These are phyloP conservation scores for Erannis defoliaria DNA, from an alignment of 2,888 invertebrate species.

Conservation along the genomic window DNA sequence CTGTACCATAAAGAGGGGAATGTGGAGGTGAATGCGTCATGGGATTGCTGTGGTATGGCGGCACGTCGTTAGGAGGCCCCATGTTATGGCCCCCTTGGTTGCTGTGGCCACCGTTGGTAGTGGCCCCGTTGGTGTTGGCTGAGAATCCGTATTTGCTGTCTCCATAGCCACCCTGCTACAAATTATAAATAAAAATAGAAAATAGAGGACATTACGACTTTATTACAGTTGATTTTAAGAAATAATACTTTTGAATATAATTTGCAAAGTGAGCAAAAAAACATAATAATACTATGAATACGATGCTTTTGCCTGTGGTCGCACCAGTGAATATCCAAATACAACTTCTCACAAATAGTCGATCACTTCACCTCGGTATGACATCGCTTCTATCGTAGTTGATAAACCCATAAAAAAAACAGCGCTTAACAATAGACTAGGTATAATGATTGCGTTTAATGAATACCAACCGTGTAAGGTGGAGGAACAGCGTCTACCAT, in stretches of 20 bases:
- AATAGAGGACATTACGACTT: no score
- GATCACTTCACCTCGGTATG: no score
- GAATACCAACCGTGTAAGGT: conserved; percentile 92
- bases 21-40: conserved; percentile 82
- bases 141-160: conserved; percentile 90
- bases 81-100: conserved; percentile 61
- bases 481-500: conserved; percentile 91
- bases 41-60: conserved; percentile 72
- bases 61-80: conserved; percentile 66
- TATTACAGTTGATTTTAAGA: no score
- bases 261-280: no score
- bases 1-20: conserved; percentile 86
- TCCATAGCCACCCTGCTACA: conserved; percentile 81
- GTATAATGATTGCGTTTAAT: conserved; percentile 13
- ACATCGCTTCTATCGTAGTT: no score
- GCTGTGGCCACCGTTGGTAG: conserved; percentile 60
- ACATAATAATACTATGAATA: no score
- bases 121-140: conserved; percentile 71
- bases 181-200: background rate
- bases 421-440: background rate
- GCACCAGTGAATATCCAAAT: no score
- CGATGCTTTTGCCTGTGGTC: no score
- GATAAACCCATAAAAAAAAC: background rate
- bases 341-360: no score
- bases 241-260: no score